Evolutionary conservation across 2,888 invertebrate genomes (phyloP), one percentile per base, ranked within the genome.

Genomic region (Tetramorium bicarinatum): DNA sequence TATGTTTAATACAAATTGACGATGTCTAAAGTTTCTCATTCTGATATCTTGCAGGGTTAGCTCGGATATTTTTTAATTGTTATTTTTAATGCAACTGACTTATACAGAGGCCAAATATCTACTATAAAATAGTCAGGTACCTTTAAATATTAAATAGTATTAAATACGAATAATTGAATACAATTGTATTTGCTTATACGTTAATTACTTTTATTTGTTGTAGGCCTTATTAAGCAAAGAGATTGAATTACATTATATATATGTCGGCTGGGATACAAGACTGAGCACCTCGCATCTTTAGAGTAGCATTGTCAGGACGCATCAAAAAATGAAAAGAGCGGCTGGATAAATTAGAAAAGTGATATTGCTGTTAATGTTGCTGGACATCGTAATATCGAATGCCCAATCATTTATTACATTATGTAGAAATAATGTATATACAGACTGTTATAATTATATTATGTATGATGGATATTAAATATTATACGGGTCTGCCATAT

Each of bases 401-500:
- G 87, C 88, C 89, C 89, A 88, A 91, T 91, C 87, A 90, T 90
- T 90, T 86, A 91, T 89, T 88, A 88, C 88, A 85, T 91, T 92
- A 89, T 87, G 87, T 91, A 91, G 89, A 89, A 91, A 91, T 89
- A 90, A 85, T 92, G 41, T 67, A 49, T 56, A 92, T 93, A 93
- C 90, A 93, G 89, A 93, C 84, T 85, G 91, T 90, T 91, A 87
- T 79, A 47, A 88, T 86, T 88, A 79, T 64, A 87, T 66, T 62
- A 62, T 34, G 87, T 90, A 90, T 91, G 83, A 84, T 84, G 74
- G 84, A 88, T 89, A 90, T 90, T 90, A 88, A 89, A 91, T 87
- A 91, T 91, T 92, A 93, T 91, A 93, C 91, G 93, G 91, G 93
- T 94, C 93, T 92, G 91, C 87, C 88, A 89, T 90, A 84, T 88